phyloP scores from a whole-genome alignment of 2,797 vertebrate genomes.

The Pteronotus mesoamericanus region DNA sequence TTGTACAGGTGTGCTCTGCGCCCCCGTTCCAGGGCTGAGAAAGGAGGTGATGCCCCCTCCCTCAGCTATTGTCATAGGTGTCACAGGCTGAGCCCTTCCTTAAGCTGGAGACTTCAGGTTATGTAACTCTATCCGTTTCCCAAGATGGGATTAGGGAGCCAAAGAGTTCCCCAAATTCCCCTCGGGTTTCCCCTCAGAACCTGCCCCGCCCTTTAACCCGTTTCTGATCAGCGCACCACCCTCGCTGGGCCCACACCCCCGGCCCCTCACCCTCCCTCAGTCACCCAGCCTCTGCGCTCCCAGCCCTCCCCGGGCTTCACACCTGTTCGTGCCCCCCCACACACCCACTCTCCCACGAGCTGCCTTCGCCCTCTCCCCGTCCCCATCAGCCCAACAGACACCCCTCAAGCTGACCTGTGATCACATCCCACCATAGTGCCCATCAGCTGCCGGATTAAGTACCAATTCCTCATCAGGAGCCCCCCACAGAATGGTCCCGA shows the following conservation, averaged over 20 bases:
- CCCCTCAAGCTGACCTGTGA: no score
- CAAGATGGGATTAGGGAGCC: neutral
- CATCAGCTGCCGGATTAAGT: neutral
- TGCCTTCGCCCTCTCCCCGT: no score
- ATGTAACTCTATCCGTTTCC: rapidly evolving
- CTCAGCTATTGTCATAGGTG: neutral
- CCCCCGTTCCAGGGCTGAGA: neutral
- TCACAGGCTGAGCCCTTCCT: neutral
- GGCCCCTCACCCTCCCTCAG: no score
- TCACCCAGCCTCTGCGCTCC: rapidly evolving
- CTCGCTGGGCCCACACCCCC: rapidly evolving
- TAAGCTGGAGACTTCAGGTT: neutral
- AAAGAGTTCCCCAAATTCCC: neutral
- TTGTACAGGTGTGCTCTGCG: neutral
- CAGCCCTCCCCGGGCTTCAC: neutral
- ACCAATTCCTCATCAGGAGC: neutral
- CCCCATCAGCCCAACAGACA: neutral
- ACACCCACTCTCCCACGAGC: neutral
- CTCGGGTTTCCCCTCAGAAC: neutral
- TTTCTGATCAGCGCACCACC: neutral
- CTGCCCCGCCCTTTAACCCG: neutral
- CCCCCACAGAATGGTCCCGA: neutral
- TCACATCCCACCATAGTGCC: neutral
- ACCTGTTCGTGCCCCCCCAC: neutral
- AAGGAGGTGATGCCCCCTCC: rapidly evolving